phyloP scores from a whole-genome alignment of 2,888 invertebrate genomes.

The Dryobotodes eremita region DNA sequence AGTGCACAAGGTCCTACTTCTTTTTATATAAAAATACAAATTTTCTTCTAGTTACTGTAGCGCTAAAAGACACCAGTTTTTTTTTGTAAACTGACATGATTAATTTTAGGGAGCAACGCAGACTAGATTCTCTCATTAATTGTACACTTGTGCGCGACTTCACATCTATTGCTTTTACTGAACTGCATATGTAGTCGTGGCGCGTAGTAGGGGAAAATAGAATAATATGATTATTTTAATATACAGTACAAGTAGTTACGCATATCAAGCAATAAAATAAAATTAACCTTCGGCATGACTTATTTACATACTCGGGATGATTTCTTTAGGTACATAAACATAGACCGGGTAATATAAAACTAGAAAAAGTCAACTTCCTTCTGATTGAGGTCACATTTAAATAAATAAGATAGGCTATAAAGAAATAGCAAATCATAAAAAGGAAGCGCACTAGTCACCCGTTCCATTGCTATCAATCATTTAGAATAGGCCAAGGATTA shows the following conservation, averaged over 20 bases:
- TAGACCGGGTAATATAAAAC: not conserved
- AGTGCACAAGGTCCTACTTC: slow-evolving; percentile 15
- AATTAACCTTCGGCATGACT: slow-evolving; percentile 13
- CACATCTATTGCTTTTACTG: too few species aligned
- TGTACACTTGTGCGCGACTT: not conserved
- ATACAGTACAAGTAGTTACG: not conserved
- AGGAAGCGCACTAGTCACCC: slow-evolving; percentile 54
- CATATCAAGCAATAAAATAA: slow-evolving; percentile 32
- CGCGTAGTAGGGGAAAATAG: not conserved
- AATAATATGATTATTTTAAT: not conserved
- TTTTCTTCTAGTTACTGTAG: slow-evolving; percentile 17
- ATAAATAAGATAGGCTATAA: slow-evolving; percentile 33
- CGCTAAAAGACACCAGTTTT: slow-evolving; percentile 19
- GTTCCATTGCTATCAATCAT: slow-evolving; percentile 58
- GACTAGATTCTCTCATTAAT: not conserved
- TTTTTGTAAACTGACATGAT: not conserved
- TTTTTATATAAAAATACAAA: slow-evolving; percentile 6
- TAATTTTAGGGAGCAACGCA: not conserved
- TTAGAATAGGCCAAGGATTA: slow-evolving; percentile 67
- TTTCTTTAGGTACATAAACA: slow-evolving; percentile 32
- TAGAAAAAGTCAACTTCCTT: slow-evolving; percentile 32
- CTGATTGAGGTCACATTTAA: slow-evolving; percentile 41
- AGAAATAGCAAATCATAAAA: slow-evolving; percentile 57
- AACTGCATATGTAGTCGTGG: too few species aligned
- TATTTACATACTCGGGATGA: slow-evolving; percentile 22